Conservation (phyloP, 2,888 invertebrate genomes). For the Laspeyria flexula region DNA sequence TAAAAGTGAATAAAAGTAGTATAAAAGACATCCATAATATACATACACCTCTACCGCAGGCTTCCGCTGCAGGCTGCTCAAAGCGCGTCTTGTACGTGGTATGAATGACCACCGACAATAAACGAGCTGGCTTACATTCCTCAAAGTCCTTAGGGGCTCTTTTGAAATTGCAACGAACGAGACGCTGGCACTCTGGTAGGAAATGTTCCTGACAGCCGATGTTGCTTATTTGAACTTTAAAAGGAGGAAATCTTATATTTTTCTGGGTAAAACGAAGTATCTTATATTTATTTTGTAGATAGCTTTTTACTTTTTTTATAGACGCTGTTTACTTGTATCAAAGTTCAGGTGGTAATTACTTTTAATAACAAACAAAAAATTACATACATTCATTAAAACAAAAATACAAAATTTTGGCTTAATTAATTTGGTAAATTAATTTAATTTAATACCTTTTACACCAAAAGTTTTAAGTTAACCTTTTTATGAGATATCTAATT, state of each 20-base stretch:
- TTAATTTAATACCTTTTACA: too few relatives aligned
- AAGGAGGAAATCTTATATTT: neutral
- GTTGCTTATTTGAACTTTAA: neutral
- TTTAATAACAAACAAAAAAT: too few relatives aligned
- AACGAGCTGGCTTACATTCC: conserved; percentile 7
- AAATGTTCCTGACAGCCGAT: neutral
- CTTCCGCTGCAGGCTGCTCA: conserved; percentile 45
- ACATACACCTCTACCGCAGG: conserved; percentile 36
- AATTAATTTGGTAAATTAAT: too few relatives aligned
- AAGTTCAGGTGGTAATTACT: too few relatives aligned
- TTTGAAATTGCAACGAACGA: conserved; percentile 14
- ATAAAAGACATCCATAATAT: conserved; percentile 48
- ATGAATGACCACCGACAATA: conserved; percentile 40
- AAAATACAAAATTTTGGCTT: too few relatives aligned
- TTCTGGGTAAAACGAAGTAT: neutral
- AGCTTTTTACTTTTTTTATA: too few relatives aligned
- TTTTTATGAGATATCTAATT: too few relatives aligned
- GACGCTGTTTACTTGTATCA: too few relatives aligned
- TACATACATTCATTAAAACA: too few relatives aligned
- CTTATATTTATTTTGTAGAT: too few relatives aligned
- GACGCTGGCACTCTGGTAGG: neutral
- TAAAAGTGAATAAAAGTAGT: conserved; percentile 39
- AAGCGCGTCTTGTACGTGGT: conserved; percentile 45
- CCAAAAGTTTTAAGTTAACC: too few relatives aligned
- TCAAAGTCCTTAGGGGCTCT: conserved; percentile 14